These are phyloP conservation scores for Rhinopithecus roxellana DNA, from an alignment of 2,113 vertebrate species.

Conservation along the genomic window DNA sequence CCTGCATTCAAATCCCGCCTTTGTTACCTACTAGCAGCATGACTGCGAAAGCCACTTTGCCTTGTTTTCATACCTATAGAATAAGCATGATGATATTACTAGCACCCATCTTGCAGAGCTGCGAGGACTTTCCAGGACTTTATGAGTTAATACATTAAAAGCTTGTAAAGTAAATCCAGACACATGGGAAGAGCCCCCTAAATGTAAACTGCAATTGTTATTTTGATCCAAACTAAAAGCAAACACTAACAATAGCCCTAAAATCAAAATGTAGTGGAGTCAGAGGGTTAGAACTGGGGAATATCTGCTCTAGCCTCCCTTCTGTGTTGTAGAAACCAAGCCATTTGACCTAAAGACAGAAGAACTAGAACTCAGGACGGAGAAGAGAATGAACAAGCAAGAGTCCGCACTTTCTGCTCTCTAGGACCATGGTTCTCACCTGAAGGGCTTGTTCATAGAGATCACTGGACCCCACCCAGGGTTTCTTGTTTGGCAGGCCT, in stretches of 20 bases:
- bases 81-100: neutral
- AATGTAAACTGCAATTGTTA: neutral
- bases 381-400: neutral
- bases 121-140: neutral
- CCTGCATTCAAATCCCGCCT: neutral
- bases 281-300: neutral
- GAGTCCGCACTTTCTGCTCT: neutral
- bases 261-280: neutral
- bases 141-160: neutral
- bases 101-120: neutral
- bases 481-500: neutral
- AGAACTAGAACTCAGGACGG: neutral
- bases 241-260: neutral
- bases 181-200: neutral
- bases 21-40: neutral
- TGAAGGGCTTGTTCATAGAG: neutral
- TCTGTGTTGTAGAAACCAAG: neutral
- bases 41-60: neutral
- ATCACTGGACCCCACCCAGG: neutral
- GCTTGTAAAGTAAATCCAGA: conserved; percentile 19
- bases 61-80: neutral
- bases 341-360: neutral
- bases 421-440: neutral
- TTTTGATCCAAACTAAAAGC: conserved; percentile 5
- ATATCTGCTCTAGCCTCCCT: neutral